These are phyloP conservation scores for Sebastiscus tertius DNA, from an alignment of 2,797 vertebrate genomes.

Conservation along the genomic window DNA sequence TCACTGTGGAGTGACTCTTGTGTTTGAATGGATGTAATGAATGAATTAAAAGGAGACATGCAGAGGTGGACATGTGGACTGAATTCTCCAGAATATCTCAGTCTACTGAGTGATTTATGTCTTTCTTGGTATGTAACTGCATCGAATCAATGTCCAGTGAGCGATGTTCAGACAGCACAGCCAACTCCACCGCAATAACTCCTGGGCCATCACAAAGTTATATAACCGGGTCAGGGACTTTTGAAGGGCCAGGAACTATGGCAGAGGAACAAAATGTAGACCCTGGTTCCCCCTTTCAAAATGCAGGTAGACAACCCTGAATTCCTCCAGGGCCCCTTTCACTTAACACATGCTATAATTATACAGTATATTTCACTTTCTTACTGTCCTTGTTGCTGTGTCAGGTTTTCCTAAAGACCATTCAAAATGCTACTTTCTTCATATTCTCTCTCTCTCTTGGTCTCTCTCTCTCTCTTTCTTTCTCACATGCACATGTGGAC, in stretches of 20 bases:
- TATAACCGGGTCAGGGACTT: background rate
- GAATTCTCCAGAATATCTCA: background rate
- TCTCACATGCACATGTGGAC: background rate
- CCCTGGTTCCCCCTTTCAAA: background rate
- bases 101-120: background rate
- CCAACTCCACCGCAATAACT: background rate
- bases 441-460: background rate
- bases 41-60: background rate
- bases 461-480: background rate
- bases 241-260: background rate
- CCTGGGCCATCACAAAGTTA: background rate
- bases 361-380: background rate
- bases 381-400: background rate
- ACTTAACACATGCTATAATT: background rate
- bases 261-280: background rate
- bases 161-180: background rate
- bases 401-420: background rate
- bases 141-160: background rate
- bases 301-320: background rate
- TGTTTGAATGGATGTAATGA: background rate
- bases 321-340: fast-evolving
- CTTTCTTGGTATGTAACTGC: background rate
- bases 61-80: background rate
- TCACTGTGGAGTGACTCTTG: background rate
- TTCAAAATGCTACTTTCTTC: background rate